Conservation (phyloP, 2,113 vertebrate genomes). For the Protobothrops mucrosquamatus region DNA sequence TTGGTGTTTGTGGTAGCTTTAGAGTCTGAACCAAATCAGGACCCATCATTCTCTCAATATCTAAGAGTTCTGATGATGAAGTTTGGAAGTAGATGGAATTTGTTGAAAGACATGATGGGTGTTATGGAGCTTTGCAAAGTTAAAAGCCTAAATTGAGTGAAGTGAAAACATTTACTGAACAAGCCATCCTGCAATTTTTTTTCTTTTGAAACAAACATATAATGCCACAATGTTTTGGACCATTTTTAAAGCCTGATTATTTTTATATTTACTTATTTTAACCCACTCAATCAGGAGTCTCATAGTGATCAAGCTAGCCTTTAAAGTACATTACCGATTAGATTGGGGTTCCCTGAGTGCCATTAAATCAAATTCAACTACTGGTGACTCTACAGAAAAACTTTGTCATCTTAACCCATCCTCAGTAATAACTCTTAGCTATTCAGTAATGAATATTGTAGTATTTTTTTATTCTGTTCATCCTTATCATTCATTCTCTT, state of each 20-base stretch:
- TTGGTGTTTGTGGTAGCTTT: conserved; percentile 29
- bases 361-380: neutral
- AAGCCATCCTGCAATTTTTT: neutral
- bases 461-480: neutral
- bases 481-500: neutral
- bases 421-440: neutral
- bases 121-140: neutral
- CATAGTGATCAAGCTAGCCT: neutral
- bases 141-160: neutral
- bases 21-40: conserved; percentile 29
- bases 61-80: conserved; percentile 14
- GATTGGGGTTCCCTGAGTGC: neutral
- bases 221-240: neutral
- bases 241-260: neutral
- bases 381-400: neutral
- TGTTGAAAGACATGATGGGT: neutral
- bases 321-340: neutral
- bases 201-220: neutral
- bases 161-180: neutral
- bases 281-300: neutral
- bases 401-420: neutral
- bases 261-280: neutral
- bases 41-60: conserved; percentile 24
- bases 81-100: neutral
- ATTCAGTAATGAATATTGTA: neutral